Evolutionary conservation across 2,113 vertebrate genomes (phyloP).

Genomic region (Isichthys henryi): DNA sequence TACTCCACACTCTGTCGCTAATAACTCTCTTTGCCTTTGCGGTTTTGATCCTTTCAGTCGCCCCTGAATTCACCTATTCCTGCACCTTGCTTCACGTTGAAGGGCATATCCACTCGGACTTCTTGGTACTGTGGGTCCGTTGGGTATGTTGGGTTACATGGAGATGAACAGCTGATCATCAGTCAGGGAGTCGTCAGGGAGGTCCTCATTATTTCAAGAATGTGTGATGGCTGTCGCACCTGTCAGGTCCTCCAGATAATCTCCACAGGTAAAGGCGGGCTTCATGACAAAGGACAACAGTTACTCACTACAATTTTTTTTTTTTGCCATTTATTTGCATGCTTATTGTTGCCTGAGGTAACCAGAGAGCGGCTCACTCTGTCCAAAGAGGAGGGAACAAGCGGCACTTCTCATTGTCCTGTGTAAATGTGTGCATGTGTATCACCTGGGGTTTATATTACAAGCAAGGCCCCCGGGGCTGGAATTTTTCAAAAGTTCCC

Average conservation of each 20-base stretch:
- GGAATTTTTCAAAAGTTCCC: slow-evolving; percentile 16
- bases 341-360: neutral
- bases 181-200: neutral
- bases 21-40: neutral
- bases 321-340: neutral
- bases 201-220: neutral
- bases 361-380: neutral
- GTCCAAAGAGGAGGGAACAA: neutral
- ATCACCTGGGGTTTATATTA: neutral
- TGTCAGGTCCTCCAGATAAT: neutral
- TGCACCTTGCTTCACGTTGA: neutral
- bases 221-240: neutral
- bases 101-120: neutral
- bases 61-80: neutral
- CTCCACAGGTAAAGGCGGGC: neutral
- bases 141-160: neutral
- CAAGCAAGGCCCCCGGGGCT: neutral
- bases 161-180: neutral
- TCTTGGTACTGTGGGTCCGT: neutral
- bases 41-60: neutral
- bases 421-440: neutral
- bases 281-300: neutral
- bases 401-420: neutral
- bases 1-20: neutral
- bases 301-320: neutral